Evolutionary conservation across 2,113 vertebrate species (phyloP), one percentile per base, ranked within the genome.

Genomic region (Blennius ocellaris): DNA sequence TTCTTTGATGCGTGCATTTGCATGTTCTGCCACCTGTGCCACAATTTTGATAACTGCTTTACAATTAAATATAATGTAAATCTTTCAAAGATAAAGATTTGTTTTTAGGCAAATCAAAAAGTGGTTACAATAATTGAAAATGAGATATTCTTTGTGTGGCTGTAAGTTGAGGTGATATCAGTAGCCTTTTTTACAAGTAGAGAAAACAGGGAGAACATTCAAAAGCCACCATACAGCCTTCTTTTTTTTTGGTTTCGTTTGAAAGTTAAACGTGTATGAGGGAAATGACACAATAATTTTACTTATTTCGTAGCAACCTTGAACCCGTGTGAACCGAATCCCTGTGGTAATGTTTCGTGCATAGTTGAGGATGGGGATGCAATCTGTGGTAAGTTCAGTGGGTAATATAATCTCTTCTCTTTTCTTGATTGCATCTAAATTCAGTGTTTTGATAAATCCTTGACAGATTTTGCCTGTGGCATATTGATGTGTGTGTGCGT

Each of bases 331-430:
- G 76, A 90, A 1, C 78, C 92, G 4, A 92, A 93, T 68, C 86
- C 82, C 5, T 92, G 91, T 68, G 90, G 92, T 6, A 12, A 57
- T 64, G 92, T 89, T 15, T 79, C 80, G 11, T 96, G 93, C 78
- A 78, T 84, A 16, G 83, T 90, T 37, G 81, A 54, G 21, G 85
- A 85, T 1, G 87, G 85, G 5, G 71, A 76, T 3, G 65, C 87
- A 12, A 0, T 78, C 12, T 93, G 92, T 37, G 90, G 92, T 92
- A 76, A 94, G 92, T 80, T 17, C 64, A 59, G 15, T 6, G 0
- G n/a, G 5, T 37, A 10, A 6, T 5, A 9, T 12, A n/a, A 7
- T 60, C 30, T 11, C 7, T 6, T 66, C 47, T 58, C 30, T 21
- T 36, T 47, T 4, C 12, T 5, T 54, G 3, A 11, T 21, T 16